These are phyloP conservation scores for Podargus strigoides DNA, from an alignment of 2,797 vertebrate genomes.

Conservation along the genomic window DNA sequence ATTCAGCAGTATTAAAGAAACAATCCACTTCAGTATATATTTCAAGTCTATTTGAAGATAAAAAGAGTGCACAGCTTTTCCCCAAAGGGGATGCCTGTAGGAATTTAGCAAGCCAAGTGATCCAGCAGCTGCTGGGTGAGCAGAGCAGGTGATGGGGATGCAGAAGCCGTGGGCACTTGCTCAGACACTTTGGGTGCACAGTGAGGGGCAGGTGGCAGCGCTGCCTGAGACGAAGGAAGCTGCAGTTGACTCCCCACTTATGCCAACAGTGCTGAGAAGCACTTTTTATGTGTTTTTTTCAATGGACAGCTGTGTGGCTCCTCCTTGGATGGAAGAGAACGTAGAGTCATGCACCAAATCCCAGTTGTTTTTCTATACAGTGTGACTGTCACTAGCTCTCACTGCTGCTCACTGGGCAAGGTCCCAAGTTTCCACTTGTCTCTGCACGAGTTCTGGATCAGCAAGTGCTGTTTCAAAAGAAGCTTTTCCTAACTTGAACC, in stretches of 20 bases:
- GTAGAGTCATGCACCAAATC: background rate
- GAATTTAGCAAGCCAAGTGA: background rate
- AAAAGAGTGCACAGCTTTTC: background rate
- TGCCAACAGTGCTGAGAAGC: background rate
- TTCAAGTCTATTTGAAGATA: background rate
- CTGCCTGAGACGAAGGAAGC: background rate
- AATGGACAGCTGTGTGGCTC: background rate
- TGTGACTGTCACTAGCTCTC: background rate
- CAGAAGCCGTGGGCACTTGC: background rate
- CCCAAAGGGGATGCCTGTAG: background rate
- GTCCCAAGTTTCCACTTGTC: background rate
- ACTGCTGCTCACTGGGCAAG: background rate
- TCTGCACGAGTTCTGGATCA: background rate
- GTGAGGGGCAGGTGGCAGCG: background rate
- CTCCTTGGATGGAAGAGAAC: background rate
- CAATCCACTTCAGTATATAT: background rate
- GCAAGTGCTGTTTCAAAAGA: background rate
- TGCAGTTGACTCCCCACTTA: background rate
- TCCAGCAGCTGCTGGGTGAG: background rate
- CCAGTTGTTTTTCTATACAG: background rate
- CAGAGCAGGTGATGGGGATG: accelerated
- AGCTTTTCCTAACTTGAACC: background rate
- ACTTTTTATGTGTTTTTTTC: accelerated
- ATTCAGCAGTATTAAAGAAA: background rate
- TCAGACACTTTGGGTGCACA: background rate